A percentile compares a stretch with the other conserved stretches of the same genome.
Evolutionary conservation across 2,797 vertebrate genomes (phyloP).

Genomic region (Microctenopoma stevenorrisi): DNA sequence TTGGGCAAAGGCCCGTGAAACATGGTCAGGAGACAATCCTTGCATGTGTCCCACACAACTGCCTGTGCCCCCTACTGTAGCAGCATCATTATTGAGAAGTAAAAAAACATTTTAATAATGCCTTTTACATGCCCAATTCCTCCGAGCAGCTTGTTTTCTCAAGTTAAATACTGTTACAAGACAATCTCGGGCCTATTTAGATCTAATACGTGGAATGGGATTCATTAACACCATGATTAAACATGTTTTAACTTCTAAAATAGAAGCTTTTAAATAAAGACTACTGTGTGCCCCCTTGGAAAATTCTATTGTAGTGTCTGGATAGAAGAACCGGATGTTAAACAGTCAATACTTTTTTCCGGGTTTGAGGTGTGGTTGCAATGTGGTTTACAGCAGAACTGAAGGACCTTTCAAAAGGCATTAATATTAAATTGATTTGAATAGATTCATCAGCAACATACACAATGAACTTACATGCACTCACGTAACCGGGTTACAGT

Average conservation of each 20-base stretch:
- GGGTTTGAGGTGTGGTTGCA: constrained; percentile 12
- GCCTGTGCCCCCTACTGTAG: constrained; percentile 34
- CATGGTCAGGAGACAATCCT: constrained; percentile 64
- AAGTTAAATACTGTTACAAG: neutral
- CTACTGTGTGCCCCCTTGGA: neutral
- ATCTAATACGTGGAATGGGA: neutral
- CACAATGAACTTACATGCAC: no score
- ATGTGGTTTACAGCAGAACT: constrained; percentile 38
- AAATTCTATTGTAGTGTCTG: constrained; percentile 8
- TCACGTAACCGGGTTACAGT: no score
- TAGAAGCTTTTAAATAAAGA: neutral
- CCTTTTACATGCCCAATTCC: neutral
- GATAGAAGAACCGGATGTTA: neutral
- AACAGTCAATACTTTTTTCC: neutral
- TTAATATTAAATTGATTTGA: constrained; percentile 68
- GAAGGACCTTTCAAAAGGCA: constrained; percentile 44
- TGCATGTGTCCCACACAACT: constrained; percentile 57
- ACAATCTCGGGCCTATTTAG: neutral
- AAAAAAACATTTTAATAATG: constrained; percentile 12
- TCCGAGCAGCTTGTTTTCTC: neutral
- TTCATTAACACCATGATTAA: no score
- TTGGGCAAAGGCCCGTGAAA: constrained; percentile 75
- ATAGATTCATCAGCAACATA: constrained; percentile 71
- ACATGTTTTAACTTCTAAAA: neutral
- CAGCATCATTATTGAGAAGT: constrained; percentile 18